Base-by-base conservation (phyloP, 2,888 invertebrate genomes). In the Podotricha telesiphe region DNA sequence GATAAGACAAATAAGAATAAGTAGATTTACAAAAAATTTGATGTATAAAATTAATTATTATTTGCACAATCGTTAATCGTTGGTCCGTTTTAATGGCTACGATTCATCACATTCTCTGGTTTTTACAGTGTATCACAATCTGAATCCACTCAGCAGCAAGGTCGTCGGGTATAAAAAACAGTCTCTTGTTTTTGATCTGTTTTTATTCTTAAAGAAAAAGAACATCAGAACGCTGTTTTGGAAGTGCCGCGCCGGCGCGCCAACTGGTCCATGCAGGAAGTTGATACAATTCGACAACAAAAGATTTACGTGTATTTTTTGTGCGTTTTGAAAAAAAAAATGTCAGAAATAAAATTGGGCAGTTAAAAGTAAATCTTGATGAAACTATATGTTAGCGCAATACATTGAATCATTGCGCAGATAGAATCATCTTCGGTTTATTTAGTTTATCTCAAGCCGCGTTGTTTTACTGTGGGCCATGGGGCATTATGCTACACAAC, bases 231-330 rank as follows among this genome's bases (percentile, higher is more conserved):
- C 86, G 86, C 87, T 86, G 86, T 89, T 91, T 91, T 91, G 91
- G 92, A 87, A 89, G 88, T 87, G 83, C 82, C 68, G 68, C 69
- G 71, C 80, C 75, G 77, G 75, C 75, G 78, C 70, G 78, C 78
- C 81, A 82, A 91, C 91, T 86, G 87, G 92, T 87, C 87, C 79
- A 79, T 87, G 82, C 92, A 92, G 93, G 93, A 93, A 93, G 90
- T 89, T 79, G 80, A 85, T 80, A 81, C 85, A 79, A 88, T 87
- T 86, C 85, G 83, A 88, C 91, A 86, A 90, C 87, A 86, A 87
- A 78, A 88, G 91, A 92, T 91, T 92, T 91, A 92, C 88, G 86
- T 83, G 83, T 85, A 86, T 86, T 86, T 84, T 83, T 83, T 80
- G 80, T 81, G 80, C 82, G 83, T 86, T 84, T 81, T 22, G 22